Evolutionary conservation across 2,888 invertebrate genomes (phyloP), one percentile per base, ranked within the genome.

Genomic region (Eumerus sabulonum): DNA sequence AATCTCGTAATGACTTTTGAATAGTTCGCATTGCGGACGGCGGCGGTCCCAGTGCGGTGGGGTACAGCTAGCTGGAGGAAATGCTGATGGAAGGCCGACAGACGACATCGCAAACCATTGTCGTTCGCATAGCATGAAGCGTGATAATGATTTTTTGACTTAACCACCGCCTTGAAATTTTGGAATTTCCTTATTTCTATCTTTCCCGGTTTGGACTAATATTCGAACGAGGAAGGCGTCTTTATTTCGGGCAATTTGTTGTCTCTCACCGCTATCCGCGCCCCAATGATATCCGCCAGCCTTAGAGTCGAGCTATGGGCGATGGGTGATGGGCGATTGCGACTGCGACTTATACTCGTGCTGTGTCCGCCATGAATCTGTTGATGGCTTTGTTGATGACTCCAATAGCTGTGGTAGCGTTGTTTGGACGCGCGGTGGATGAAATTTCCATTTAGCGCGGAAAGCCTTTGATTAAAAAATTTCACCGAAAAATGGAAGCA

Each of bases 1-100:
- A 76, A 63, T 76, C 68, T 57, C 63, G 57, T 68, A 76, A 68
- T 76, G 74, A 68, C 74, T 76, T 76, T 74, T 74, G 68, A 76
- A 68, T 76, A 51, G 74, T 51, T 51, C 45, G 56, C 67, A 62
- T 63, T 74, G 74, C 56, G 62, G 72, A 62, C 57, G 67, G 74
- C 56, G 62, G 72, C 57, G 27, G 27, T 7, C 56, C 59, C 57
- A 9, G 40, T 5, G 9, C n/a, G 40, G 40, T 9, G 42, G 36
- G n/a, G 45, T 36, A 47, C n/a, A 7, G 2, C 27, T 7, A 7
- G 27, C 27, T 2, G 7, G 7, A 4, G 27, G 27, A 7, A 1
- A 16, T 38, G 13, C 42, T 47, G 53, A 19, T 44, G 13, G 47
- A 19, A 11, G 35, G 9, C 13, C n/a, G 18, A n/a, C 36, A n/a